Percentiles rank a stretch among this genome's conserved stretches.
Conservation (phyloP, 2,888 invertebrate genomes). For the Drosophila antonietae region DNA sequence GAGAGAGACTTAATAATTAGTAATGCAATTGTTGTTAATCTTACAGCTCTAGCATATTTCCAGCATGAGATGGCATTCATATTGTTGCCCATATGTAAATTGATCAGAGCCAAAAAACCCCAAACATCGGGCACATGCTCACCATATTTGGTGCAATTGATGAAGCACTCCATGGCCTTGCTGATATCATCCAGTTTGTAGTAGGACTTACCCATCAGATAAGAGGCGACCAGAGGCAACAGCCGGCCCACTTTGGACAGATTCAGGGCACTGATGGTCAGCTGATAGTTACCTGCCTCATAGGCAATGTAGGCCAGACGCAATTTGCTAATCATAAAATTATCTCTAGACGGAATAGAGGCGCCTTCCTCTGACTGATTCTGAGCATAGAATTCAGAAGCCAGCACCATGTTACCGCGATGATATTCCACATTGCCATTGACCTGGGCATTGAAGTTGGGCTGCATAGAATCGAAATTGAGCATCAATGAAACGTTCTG, state of each 20-base stretch:
- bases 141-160: slow-evolving; percentile 49
- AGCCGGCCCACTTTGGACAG: slow-evolving; percentile 10
- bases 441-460: slow-evolving; percentile 52
- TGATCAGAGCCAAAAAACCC: slow-evolving; percentile 76
- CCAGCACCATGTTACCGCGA: slow-evolving; percentile 35
- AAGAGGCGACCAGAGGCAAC: slow-evolving; percentile 24
- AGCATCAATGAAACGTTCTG: background rate
- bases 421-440: slow-evolving; percentile 75
- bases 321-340: slow-evolving; percentile 51
- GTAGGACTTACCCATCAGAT: slow-evolving; percentile 67
- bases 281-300: slow-evolving; percentile 35
- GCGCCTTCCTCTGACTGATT: background rate
- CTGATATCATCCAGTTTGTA: slow-evolving; percentile 47
- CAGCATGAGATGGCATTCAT: slow-evolving; percentile 74
- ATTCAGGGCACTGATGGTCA: slow-evolving; percentile 39
- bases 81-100: slow-evolving; percentile 67
- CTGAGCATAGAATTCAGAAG: slow-evolving; percentile 52
- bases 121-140: slow-evolving; percentile 72
- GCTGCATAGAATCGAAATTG: slow-evolving; percentile 1
- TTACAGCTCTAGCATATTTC: slow-evolving; percentile 76
- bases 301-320: slow-evolving; percentile 61
- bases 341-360: slow-evolving; percentile 19
- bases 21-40: background rate
- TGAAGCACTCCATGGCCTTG: slow-evolving; percentile 59
- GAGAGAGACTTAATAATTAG: too few relatives aligned